Evolutionary conservation across 2,113 vertebrate genomes (phyloP).

Genomic region (Aramus guarauna): DNA sequence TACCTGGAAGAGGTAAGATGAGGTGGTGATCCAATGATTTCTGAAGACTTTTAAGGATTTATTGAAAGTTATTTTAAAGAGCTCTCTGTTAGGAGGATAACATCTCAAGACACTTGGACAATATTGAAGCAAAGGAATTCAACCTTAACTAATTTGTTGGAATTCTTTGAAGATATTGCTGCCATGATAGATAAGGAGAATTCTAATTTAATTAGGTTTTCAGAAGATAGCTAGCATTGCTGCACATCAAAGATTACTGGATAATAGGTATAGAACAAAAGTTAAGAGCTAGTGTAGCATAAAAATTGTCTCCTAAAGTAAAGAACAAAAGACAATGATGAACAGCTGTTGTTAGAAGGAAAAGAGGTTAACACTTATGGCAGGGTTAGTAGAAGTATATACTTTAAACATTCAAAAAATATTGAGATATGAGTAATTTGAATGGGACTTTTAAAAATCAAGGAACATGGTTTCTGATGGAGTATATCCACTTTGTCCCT

Average conservation of each 20-base stretch:
- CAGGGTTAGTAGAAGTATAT: neutral
- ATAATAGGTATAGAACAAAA: conserved; percentile 2
- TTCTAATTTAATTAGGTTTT: conserved; percentile 41
- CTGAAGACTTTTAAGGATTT: neutral
- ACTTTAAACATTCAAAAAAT: neutral
- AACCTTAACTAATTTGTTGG: neutral
- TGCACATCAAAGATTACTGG: neutral
- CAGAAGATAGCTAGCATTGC: neutral
- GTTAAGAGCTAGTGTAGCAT: neutral
- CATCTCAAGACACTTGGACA: neutral
- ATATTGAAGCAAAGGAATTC: neutral
- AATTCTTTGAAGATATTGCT: conserved; percentile 37
- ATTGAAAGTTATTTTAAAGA: neutral
- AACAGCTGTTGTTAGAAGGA: neutral
- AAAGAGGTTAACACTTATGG: neutral
- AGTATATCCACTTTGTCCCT: neutral
- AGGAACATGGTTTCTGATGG: neutral
- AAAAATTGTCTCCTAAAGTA: neutral
- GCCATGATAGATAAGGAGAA: conserved; percentile 1
- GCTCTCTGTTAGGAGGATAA: neutral
- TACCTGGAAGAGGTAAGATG: neutral
- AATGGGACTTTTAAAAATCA: neutral
- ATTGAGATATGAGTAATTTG: neutral
- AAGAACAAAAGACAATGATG: neutral
- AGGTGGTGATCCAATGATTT: neutral